Evolutionary conservation across 2,113 vertebrate genomes (phyloP).

Genomic region (Tupaia chinensis): DNA sequence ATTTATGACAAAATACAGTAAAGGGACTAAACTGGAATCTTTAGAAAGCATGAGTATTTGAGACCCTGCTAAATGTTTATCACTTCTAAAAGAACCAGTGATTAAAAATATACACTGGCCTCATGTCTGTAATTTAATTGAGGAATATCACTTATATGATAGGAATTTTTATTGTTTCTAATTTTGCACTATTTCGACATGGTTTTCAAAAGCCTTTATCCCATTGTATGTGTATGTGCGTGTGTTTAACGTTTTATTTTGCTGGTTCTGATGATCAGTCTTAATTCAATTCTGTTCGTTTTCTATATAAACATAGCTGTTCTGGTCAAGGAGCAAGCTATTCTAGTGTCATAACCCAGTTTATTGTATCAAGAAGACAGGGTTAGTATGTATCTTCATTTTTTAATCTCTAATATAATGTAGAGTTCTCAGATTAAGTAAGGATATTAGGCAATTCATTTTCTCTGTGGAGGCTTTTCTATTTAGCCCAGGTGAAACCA

Average conservation of each 20-base stretch:
- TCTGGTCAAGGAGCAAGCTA: background rate
- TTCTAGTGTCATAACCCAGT: background rate
- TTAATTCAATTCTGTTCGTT: background rate
- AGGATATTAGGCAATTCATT: background rate
- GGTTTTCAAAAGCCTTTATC: background rate
- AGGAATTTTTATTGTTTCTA: background rate
- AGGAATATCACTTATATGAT: background rate
- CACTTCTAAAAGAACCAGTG: background rate
- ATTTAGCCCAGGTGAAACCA: background rate
- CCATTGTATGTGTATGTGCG: no score
- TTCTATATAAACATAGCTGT: background rate
- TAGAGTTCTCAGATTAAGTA: background rate
- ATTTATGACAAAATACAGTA: constrained; percentile 8
- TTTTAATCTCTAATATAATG: background rate
- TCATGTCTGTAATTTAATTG: background rate
- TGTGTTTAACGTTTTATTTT: background rate
- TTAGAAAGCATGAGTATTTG: background rate
- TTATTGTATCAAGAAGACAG: background rate
- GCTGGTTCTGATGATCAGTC: background rate
- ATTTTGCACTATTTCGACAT: background rate
- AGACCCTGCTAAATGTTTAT: background rate
- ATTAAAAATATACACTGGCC: background rate
- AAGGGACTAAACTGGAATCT: background rate
- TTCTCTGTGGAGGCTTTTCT: background rate
- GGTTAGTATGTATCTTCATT: background rate